These are phyloP conservation scores for Parapsyche elsis DNA, from an alignment of 1,140 invertebrate genomes.

Conservation along the genomic window DNA sequence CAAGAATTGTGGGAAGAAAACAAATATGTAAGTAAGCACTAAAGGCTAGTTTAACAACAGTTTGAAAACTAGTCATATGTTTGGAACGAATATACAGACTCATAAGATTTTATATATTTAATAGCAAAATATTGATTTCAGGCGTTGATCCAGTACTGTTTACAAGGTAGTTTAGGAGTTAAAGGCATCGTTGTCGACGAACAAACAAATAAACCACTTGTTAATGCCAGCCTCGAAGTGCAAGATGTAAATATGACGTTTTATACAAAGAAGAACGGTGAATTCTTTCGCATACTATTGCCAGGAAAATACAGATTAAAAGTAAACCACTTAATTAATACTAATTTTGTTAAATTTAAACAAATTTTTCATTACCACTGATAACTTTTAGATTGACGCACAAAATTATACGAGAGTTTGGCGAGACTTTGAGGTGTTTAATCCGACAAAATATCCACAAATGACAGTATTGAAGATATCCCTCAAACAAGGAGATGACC, in stretches of 20 bases:
- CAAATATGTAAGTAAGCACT: constrained; percentile 43
- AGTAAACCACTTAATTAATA: constrained; percentile 50
- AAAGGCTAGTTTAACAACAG: neutral
- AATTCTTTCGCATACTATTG: constrained; percentile 60
- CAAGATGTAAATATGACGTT: constrained; percentile 62
- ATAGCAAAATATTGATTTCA: constrained; percentile 52
- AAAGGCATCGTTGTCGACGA: constrained; percentile 64
- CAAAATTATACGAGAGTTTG: constrained; percentile 39
- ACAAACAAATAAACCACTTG: constrained; percentile 59
- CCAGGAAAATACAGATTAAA: constrained; percentile 59
- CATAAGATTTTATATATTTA: constrained; percentile 14
- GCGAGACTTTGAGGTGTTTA: neutral
- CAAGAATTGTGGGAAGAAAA: constrained; percentile 72
- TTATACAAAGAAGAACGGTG: constrained; percentile 54
- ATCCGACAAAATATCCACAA: constrained; percentile 5
- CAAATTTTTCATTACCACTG: no score
- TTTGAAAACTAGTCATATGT: neutral
- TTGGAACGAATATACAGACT: neutral
- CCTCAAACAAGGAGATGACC: neutral
- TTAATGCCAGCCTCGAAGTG: constrained; percentile 61
- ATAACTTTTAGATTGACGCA: no score
- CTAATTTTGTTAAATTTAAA: neutral
- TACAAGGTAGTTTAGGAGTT: constrained; percentile 63
- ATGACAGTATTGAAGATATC: constrained; percentile 20
- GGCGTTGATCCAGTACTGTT: constrained; percentile 60